Percentiles rank a stretch among this genome's conserved stretches.
Evolutionary conservation across 2,797 vertebrate species (phyloP).

Genomic region (Vultur gryphus): DNA sequence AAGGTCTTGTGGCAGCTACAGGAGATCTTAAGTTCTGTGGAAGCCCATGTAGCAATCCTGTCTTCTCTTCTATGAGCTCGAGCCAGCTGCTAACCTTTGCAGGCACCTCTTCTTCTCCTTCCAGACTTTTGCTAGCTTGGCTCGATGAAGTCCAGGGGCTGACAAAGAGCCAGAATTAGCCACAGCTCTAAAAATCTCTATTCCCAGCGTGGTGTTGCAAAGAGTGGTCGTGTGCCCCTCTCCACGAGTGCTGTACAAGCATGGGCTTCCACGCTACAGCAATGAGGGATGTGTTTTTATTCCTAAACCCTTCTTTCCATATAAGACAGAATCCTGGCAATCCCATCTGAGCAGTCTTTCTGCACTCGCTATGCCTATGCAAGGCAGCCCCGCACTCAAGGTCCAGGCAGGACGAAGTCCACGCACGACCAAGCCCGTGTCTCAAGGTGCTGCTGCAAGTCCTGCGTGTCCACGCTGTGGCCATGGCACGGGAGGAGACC

Average conservation of each 20-base stretch:
- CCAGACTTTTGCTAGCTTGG: background rate
- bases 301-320: background rate
- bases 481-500: accelerated
- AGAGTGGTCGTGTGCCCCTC: background rate
- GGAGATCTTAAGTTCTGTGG: background rate
- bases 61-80: background rate
- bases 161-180: background rate
- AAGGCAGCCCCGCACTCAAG: background rate
- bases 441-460: background rate
- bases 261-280: background rate
- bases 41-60: background rate
- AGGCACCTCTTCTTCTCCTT: background rate
- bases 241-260: accelerated
- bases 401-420: background rate
- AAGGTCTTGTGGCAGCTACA: background rate
- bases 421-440: accelerated
- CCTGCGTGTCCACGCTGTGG: accelerated
- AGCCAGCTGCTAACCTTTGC: background rate
- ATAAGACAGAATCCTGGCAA: accelerated
- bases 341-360: background rate
- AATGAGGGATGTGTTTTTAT: background rate
- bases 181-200: background rate
- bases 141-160: accelerated
- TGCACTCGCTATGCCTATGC: too few species aligned
- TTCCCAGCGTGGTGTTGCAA: background rate